Conservation (phyloP, 1,140 invertebrate species). For the Cydia pomonella region DNA sequence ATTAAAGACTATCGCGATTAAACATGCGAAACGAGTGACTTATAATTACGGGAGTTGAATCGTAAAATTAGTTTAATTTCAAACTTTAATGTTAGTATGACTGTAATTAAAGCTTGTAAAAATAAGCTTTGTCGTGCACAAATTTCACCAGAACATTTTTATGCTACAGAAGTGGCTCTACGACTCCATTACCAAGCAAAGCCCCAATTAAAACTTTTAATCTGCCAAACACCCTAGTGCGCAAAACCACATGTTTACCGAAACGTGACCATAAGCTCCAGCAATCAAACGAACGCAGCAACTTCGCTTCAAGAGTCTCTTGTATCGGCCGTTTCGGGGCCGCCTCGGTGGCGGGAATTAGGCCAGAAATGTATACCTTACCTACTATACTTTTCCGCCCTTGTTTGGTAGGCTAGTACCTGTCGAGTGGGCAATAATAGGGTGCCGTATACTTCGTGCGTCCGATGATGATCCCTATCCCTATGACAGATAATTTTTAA, state of each 20-base stretch:
- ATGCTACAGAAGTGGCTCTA: background rate
- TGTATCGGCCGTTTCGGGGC: constrained; percentile 20
- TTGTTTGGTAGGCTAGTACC: background rate
- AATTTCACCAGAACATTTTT: background rate
- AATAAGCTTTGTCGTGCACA: background rate
- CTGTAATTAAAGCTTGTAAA: background rate
- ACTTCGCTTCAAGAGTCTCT: background rate
- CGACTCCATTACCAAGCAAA: background rate
- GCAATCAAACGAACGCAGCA: constrained; percentile 16
- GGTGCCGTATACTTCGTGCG: too few species aligned
- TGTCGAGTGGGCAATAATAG: too few species aligned
- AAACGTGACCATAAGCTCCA: background rate
- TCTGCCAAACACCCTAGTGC: background rate
- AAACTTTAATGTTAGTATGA: too few species aligned
- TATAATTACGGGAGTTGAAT: too few species aligned
- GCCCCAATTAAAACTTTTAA: constrained; percentile 4
- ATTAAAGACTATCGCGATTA: too few species aligned
- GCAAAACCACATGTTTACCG: background rate
- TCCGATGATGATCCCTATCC: too few species aligned
- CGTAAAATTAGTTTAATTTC: too few species aligned
- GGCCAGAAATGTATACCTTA: constrained; percentile 3
- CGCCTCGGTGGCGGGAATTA: background rate
- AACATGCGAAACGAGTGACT: too few species aligned
- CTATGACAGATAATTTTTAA: too few species aligned
- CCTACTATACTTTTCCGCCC: background rate